Percentiles rank a stretch among this genome's conserved stretches.
Conservation (phyloP, 2,888 invertebrate species). For the Tillus elongatus region DNA sequence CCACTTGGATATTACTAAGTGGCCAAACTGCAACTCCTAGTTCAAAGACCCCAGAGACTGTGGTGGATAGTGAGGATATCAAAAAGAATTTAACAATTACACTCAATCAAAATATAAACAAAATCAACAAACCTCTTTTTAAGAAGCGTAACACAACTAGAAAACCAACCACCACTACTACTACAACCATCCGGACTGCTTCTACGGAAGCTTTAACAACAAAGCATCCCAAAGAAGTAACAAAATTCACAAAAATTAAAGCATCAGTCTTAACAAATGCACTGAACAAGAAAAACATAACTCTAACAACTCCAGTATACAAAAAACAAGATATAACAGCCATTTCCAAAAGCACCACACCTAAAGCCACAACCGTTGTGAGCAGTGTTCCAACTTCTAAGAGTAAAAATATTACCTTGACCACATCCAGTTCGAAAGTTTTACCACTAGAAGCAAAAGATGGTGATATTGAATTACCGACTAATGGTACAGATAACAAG, state of each 20-base stretch:
- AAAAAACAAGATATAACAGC: too few relatives aligned
- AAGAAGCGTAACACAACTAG: conserved; percentile 24
- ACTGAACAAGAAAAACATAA: too few relatives aligned
- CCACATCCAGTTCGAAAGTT: conserved; percentile 2
- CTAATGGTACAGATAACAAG: conserved; percentile 23
- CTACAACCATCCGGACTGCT: conserved; percentile 15
- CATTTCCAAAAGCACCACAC: conserved; percentile 30
- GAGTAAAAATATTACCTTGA: too few relatives aligned
- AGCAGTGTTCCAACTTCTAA: too few relatives aligned
- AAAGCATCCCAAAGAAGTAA: conserved; percentile 15
- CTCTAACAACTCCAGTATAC: conserved; percentile 42
- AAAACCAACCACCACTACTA: conserved; percentile 28
- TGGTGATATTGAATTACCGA: conserved; percentile 31
- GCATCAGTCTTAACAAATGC: conserved; percentile 50
- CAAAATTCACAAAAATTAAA: conserved; percentile 50
- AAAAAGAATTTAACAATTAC: conserved; percentile 23
- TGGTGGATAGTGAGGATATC: too few relatives aligned
- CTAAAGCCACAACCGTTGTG: conserved; percentile 25
- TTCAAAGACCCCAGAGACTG: conserved; percentile 25
- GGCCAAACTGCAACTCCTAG: conserved; percentile 38
- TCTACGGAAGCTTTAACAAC: conserved; percentile 25
- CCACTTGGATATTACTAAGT: conserved; percentile 68
- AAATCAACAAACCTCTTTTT: too few relatives aligned
- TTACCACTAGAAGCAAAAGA: conserved; percentile 36
- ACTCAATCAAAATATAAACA: conserved; percentile 17